Base-by-base conservation (phyloP, 2,113 vertebrate species). In the Cichladusa arquata region DNA sequence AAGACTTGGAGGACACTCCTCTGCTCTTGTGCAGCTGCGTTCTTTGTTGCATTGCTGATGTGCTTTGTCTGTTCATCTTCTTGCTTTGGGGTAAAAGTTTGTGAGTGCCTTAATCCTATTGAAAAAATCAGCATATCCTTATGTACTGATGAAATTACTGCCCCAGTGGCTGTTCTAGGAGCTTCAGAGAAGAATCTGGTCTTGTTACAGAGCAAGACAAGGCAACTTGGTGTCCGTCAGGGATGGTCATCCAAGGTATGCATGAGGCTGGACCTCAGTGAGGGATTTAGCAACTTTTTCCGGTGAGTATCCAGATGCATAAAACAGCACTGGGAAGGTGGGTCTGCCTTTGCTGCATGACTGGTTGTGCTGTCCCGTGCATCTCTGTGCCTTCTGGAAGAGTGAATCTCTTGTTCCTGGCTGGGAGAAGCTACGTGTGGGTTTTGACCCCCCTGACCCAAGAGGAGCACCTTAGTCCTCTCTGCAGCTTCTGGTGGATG, bases 341-440 rank as follows among this genome's bases (percentile, higher is more conserved):
- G 11, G 14, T 44, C 10, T 0, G 1, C 50, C 40, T n/a, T 56
- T 3, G 8, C 29, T 61, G 2, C 8, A 13, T 1, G 3, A 13
- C 26, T 9, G 5, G 19, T 74, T 3, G 0, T 53, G 25, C 31
- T 8, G 2, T 67, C 44, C 12, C 4, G 3, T 79, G 29, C 28
- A 74, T 71, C 51, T 93, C 0, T 0, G 10, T 53, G 36, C 24
- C 14, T 65, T 73, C 31, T 67, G 33, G 33, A 57, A 65, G 29
- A 79, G 28, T 28, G 60, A 17, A 25, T 26, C 34, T 79, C 17
- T 62, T 71, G 3, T 72, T 86, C 11, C 14, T 45, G 25, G 6
- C 11, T 86, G 38, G 34, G 11, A 60, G 25, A 77, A 72, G 23
- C 28, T 58, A 31, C 17, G 26, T 0, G 0, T 69, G 40, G 29